A percentile compares a stretch with the other conserved stretches of the same genome.
phyloP scores from a whole-genome alignment of 2,797 vertebrate species.

The Myiotriccus ornatus region DNA sequence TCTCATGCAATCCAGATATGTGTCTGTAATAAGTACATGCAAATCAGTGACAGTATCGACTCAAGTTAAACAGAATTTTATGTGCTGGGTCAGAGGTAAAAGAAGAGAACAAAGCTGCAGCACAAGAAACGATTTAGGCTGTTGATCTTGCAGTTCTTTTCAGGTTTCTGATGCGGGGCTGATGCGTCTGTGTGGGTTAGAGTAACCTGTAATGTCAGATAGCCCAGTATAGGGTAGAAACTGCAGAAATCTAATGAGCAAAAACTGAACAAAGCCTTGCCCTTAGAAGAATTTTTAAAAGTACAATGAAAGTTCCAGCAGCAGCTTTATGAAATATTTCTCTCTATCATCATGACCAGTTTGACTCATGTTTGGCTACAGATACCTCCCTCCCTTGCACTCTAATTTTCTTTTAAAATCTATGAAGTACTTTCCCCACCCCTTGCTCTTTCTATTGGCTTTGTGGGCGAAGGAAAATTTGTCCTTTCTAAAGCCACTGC shows the following conservation, averaged over 20 bases:
- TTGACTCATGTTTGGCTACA: neutral
- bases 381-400: neutral
- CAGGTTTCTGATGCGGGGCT: neutral
- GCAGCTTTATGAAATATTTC: neutral
- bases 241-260: neutral
- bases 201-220: neutral
- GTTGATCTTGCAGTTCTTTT: slow-evolving; percentile 9
- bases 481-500: neutral
- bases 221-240: neutral
- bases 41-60: neutral
- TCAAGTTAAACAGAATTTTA: slow-evolving; percentile 27
- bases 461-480: neutral
- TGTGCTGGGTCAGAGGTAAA: neutral
- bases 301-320: neutral
- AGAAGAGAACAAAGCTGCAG: slow-evolving; percentile 27
- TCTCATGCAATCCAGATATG: neutral
- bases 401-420: neutral
- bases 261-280: neutral
- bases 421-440: neutral
- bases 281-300: neutral
- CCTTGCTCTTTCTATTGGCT: neutral
- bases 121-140: neutral
- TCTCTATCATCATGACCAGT: neutral
- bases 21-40: neutral
- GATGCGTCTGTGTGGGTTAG: neutral